phyloP scores from a whole-genome alignment of 2,113 vertebrate genomes.

The Nothoprocta pentlandii region DNA sequence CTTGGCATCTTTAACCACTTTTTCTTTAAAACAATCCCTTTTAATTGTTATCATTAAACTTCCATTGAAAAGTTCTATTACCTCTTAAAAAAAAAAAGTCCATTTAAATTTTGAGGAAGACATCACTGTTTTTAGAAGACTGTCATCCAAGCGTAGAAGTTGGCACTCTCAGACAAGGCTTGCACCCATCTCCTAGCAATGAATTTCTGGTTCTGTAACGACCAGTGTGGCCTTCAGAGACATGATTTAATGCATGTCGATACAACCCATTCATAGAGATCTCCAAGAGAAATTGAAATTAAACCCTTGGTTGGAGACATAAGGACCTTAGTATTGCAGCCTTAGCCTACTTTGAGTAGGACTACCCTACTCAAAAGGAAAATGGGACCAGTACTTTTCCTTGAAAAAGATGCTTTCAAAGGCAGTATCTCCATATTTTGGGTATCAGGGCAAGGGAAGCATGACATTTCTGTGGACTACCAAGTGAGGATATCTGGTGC shows the following conservation, averaged over 20 bases:
- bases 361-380: background rate
- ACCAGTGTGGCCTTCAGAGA: background rate
- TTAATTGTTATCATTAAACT: background rate
- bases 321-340: rapidly evolving
- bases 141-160: background rate
- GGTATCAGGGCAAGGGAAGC: background rate
- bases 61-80: background rate
- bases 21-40: background rate
- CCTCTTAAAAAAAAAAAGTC: background rate
- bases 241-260: background rate
- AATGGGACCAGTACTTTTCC: background rate
- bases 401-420: background rate
- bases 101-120: background rate
- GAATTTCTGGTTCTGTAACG: background rate
- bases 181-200: background rate
- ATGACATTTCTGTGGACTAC: background rate
- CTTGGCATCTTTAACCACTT: background rate
- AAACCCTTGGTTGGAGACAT: background rate
- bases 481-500: background rate
- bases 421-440: rapidly evolving
- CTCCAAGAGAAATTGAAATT: background rate
- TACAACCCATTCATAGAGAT: background rate
- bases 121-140: background rate
- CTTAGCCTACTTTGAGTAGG: too few species aligned
- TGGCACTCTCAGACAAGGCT: background rate